phyloP scores from a whole-genome alignment of 2,888 invertebrate species.

The Eristalis tenax region DNA sequence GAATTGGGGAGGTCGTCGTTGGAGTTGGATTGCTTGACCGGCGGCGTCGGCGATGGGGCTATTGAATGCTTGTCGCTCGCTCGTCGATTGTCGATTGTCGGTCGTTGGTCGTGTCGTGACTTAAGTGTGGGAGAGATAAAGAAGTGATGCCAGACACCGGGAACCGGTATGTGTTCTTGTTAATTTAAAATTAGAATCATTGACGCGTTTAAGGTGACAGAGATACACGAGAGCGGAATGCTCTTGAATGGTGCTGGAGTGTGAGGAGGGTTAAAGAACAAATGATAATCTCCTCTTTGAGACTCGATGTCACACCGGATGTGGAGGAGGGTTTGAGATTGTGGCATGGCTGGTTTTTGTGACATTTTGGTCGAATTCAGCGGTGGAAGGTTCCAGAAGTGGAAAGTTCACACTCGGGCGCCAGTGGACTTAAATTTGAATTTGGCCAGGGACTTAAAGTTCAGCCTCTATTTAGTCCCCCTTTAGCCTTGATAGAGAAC shows the following conservation, averaged over 20 bases:
- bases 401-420: too few species aligned
- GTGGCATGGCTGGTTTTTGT: too few species aligned
- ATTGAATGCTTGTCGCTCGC: background rate
- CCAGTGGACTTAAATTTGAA: too few species aligned
- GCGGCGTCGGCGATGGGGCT: background rate
- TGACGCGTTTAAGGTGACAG: background rate
- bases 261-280: background rate
- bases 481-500: too few species aligned
- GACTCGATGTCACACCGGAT: background rate
- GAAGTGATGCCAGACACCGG: slow-evolving; percentile 7
- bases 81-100: background rate
- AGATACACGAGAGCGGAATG: background rate
- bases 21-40: background rate
- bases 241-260: background rate
- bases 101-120: slow-evolving; percentile 9
- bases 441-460: too few species aligned
- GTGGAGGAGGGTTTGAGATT: background rate
- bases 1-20: slow-evolving; percentile 16
- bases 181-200: slow-evolving; percentile 11
- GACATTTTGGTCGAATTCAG: too few species aligned
- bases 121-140: slow-evolving; percentile 34
- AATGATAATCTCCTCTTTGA: background rate
- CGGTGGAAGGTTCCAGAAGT: too few species aligned
- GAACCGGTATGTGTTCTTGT: slow-evolving; percentile 16
- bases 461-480: too few species aligned